These are phyloP conservation scores for Cettia cetti DNA, from an alignment of 2,113 vertebrate genomes.

Conservation along the genomic window DNA sequence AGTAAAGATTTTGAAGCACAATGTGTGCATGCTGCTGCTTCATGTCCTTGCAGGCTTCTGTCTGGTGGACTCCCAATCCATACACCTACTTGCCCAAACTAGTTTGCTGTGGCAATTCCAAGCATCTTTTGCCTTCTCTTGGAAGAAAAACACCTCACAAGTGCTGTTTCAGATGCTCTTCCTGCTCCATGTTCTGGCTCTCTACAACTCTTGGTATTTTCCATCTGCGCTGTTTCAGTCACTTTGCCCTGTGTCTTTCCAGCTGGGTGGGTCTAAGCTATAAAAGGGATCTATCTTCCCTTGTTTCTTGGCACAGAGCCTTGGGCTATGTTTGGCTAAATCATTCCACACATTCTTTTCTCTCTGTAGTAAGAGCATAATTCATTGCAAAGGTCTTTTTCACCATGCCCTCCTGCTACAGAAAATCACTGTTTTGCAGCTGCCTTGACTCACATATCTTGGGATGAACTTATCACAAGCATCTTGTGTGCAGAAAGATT, in stretches of 20 bases:
- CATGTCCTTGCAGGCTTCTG: neutral
- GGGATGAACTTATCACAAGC: slow-evolving; percentile 20
- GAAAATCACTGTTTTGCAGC: neutral
- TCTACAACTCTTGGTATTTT: neutral
- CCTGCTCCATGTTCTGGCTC: neutral
- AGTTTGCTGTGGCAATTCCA: neutral
- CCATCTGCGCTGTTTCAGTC: neutral
- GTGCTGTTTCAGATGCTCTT: neutral
- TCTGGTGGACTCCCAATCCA: neutral
- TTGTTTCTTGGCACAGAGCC: neutral
- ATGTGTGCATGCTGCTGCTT: neutral
- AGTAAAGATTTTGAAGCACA: neutral
- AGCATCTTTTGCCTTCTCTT: neutral
- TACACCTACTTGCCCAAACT: neutral
- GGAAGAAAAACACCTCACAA: neutral
- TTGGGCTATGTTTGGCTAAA: neutral
- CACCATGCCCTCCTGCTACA: neutral
- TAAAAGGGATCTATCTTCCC: slow-evolving; percentile 2
- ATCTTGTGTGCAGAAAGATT: neutral
- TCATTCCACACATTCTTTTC: slow-evolving; percentile 18
- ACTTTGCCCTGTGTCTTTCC: neutral
- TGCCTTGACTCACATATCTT: neutral
- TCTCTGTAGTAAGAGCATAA: neutral
- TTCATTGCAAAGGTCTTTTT: neutral
- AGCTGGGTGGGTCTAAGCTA: neutral